Conservation (phyloP, 2,888 invertebrate species). For the Conistra vaccinii region DNA sequence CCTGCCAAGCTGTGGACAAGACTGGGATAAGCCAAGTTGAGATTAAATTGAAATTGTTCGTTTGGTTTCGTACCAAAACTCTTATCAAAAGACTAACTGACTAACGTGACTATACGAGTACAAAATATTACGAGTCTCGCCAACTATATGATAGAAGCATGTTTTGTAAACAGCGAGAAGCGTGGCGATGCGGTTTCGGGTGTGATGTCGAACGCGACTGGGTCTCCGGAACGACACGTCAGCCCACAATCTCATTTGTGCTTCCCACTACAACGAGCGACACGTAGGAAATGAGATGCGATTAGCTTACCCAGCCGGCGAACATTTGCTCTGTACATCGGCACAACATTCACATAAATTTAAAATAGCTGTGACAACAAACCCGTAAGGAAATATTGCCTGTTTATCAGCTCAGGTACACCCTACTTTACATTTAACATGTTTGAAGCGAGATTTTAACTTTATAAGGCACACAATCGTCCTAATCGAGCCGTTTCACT, state of each 20-base stretch:
- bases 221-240: conserved; percentile 81
- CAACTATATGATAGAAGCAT: conserved; percentile 51
- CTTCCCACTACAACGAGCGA: conserved; percentile 82
- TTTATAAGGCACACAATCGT: conserved; percentile 63
- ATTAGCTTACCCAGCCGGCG: conserved; percentile 80
- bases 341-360: conserved; percentile 66
- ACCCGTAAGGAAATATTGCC: conserved; percentile 60
- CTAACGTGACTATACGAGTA: conserved; percentile 18
- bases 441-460: conserved; percentile 60
- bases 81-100: not conserved
- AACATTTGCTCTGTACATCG: conserved; percentile 70
- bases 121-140: conserved; percentile 17
- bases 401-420: conserved; percentile 65
- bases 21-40: not conserved
- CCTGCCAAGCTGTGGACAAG: not conserved
- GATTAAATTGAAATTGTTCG: not conserved
- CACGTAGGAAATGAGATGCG: conserved; percentile 86
- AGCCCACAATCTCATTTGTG: conserved; percentile 85
- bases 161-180: conserved; percentile 65
- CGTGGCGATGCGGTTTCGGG: conserved; percentile 70
- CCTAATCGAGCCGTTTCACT: conserved; percentile 62
- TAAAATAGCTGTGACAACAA: conserved; percentile 66
- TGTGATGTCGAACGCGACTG: conserved; percentile 76
- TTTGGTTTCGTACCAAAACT: not conserved
- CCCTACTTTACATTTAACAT: conserved; percentile 56